Base-by-base conservation (phyloP, 2,113 vertebrate species). In the Dicentrarchus labrax region DNA sequence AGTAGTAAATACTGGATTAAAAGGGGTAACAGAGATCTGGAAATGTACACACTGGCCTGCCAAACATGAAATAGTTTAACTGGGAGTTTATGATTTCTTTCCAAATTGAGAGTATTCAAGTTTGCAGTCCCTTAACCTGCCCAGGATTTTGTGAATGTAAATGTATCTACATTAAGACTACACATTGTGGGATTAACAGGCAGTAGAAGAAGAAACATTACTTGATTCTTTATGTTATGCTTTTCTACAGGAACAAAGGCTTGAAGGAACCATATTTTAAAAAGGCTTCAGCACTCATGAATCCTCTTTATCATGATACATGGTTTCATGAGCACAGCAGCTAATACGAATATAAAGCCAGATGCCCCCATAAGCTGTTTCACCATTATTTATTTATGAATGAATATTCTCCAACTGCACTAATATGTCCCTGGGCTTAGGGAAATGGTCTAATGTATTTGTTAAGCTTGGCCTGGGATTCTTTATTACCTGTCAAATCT, bases 381-480 rank as follows among this genome's bases (percentile, higher is more conserved):
- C 75, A 53, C 80, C 91, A 93, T 95, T 90, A 93, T 92, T 93
- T 94, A 95, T 94, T 95, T 86, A 94, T 90, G 89, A 90, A 90
- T 89, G 80, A 92, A 94, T 93, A 89, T 91, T 86, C 75, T 91
- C 84, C 81, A 87, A 79, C 92, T 80, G 72, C 87, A 84, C 83
- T 92, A 90, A 92, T 93, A 91, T 87, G 82, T 92, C 89, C 86
- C 39, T 11, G 78, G 83, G 89, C 90, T 87, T 83, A 80, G 79
- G 87, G 77, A 87, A 91, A 91, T 83, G 86, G 90, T 82, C 77
- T 88, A 88, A 90, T 92, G 82, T 90, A 80, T 88, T 86, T 89
- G 88, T 80, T 84, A 91, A 82, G 89, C 78, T 83, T 74, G 88
- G 80, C 65, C 78, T 85, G 56, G 57, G 87, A 92, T 94, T 89